Evolutionary conservation across 2,888 invertebrate genomes (phyloP).

Genomic region (Lomographa bimaculata): DNA sequence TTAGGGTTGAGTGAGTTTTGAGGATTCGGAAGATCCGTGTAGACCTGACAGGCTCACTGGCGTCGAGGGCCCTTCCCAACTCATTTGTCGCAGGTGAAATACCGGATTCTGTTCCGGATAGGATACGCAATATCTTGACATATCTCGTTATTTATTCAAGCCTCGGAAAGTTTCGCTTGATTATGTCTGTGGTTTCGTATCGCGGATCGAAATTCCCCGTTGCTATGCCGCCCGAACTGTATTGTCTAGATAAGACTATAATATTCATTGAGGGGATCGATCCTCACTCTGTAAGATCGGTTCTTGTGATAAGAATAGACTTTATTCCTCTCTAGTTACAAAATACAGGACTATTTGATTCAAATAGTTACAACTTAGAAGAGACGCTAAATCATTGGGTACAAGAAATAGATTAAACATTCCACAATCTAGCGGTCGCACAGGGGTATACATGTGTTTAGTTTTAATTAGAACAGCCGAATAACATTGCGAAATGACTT

Average conservation of each 20-base stretch:
- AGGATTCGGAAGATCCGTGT: constrained; percentile 43
- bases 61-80: constrained; percentile 32
- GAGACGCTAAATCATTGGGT: too few species aligned
- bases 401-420: neutral
- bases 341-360: too few species aligned
- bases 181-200: constrained; percentile 22
- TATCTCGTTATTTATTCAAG: constrained; percentile 38
- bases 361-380: too few species aligned
- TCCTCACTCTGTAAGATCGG: constrained; percentile 1
- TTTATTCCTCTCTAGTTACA: neutral
- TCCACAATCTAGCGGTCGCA: neutral
- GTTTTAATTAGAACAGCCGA: constrained; percentile 19
- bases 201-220: constrained; percentile 9
- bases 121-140: constrained; percentile 35
- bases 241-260: constrained; percentile 14
- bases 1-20: constrained; percentile 49
- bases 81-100: constrained; percentile 54
- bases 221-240: constrained; percentile 7
- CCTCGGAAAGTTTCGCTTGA: constrained; percentile 19
- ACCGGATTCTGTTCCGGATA: constrained; percentile 41
- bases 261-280: constrained; percentile 8
- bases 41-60: constrained; percentile 19
- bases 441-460: constrained; percentile 9
- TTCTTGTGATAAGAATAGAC: constrained; percentile 1
- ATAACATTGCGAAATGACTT: constrained; percentile 23